Base-by-base conservation (phyloP, 2,888 invertebrate genomes). In the Orthosia gothica region DNA sequence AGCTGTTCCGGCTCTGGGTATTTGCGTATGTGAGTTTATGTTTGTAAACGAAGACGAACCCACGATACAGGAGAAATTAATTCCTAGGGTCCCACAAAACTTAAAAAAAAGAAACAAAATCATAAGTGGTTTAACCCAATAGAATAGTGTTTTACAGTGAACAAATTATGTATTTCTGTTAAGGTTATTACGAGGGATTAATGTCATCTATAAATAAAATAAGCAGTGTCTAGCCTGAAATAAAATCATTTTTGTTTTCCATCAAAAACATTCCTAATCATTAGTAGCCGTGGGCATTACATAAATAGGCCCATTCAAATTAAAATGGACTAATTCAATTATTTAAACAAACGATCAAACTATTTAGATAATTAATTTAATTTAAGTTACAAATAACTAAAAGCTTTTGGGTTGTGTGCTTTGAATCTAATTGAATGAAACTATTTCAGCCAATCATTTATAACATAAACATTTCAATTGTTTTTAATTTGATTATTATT, bases 351-450 rank as follows among this genome's bases (percentile, higher is more conserved):
- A 76, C 45, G 3, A 65, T 50, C 20, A 55, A 40, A 65, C 15
- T 23, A 58, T 57, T 58, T 16, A 15, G 26, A 32, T 23, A 57
- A 66, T 50, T 57, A 18, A 66, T 50, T 66, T 23, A 57, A 67
- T 50, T 57, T 15, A 76, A 50, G 45, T 74, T 55, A 45, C 18
- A 9, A 74, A 64, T 55, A 65, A 45, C n/a, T 40, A 49, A 16
- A 16, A 49, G n/a, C 13, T 15, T 9, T 18, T 47, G 57, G 49
- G 58, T 45, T 67, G 23, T 45, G 13, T 58, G 20, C 11, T 47
- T 63, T n/a, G 13, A 68, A 16, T 76, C 1, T 47, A 76, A 68
- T 67, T 23, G 4, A 52, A n/a, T 76, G 2, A 47, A 76, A 68
- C 76, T 20, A 66, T 67, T 58, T 47, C 16, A 32, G 1, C 5